A percentile compares a stretch with the other conserved stretches of the same genome.
Evolutionary conservation across 2,797 vertebrate species (phyloP).

Genomic region (Hydrocynus forskahlii): DNA sequence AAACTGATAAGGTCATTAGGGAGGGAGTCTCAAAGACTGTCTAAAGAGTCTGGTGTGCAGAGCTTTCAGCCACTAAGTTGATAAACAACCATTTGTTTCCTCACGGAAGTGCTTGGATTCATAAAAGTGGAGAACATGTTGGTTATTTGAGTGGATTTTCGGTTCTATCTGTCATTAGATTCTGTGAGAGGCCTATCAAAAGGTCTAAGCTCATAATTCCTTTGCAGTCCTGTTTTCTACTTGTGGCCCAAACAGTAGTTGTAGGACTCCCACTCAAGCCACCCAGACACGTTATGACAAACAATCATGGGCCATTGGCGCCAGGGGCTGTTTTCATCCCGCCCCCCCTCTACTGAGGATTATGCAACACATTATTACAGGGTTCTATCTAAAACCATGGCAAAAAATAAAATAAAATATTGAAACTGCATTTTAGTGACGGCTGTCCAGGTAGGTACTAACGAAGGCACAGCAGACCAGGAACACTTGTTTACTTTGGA

Average conservation of each 20-base stretch:
- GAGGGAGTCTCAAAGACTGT: too few relatives aligned
- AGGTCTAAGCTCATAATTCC: neutral
- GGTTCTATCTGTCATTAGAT: neutral
- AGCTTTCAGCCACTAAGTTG: too few relatives aligned
- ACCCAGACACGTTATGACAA: conserved; percentile 13
- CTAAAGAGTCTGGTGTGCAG: too few relatives aligned
- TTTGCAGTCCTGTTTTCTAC: neutral
- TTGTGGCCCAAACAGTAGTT: neutral
- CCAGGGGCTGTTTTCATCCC: neutral
- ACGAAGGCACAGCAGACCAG: neutral
- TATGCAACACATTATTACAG: conserved; percentile 5
- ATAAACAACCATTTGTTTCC: too few relatives aligned
- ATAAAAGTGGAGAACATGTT: too few relatives aligned
- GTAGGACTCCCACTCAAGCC: neutral
- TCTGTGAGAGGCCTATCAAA: neutral
- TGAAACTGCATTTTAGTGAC: conserved; percentile 7
- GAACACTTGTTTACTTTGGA: neutral
- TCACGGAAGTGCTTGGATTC: too few relatives aligned
- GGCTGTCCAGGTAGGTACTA: neutral
- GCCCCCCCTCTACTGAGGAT: neutral
- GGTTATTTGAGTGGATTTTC: too few relatives aligned
- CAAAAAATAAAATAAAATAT: neutral
- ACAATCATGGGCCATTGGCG: neutral
- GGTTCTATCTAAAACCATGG: neutral
- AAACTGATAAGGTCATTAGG: too few relatives aligned